Base-by-base conservation (phyloP, 2,888 invertebrate species). In the Malthinus seriepunctatus region DNA sequence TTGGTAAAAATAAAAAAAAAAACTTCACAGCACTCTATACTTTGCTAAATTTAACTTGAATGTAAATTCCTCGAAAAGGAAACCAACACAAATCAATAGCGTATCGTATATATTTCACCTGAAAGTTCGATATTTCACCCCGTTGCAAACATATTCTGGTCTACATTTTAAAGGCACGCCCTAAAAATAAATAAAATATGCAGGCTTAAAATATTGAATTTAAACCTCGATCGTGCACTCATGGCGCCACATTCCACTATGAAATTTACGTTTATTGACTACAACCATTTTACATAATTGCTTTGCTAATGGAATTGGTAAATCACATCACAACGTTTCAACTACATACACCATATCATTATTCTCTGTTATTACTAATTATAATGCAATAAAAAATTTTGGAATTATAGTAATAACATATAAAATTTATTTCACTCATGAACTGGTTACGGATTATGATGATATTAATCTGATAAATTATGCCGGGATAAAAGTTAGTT, bases 251-350 rank as follows among this genome's bases (percentile, higher is more conserved):
- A 54, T 54, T 54, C 54, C 49, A 44, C 50, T 54, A 62, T 58
- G 56, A 64, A 67, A 71, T 70, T 69, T 68, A 71, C 69, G 69
- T 71, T 69, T 69, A 71, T 69, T 69, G 69, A 71, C 68, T 70
- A 63, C 67, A 62, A 67, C 63, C 68, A 69, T 70, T 72, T 72
- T 71, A 68, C 70, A 69, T 71, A 72, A 71, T 71, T 72, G 70
- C 65, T 65, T 60, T 63, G 63, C 67, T 71, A 72, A 72, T 71
- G 70, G 69, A 71, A 70, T 69, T 69, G 69, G 67, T 67, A 67
- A 72, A 71, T 71, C 69, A 67, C 67, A 63, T 54, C 59, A 56
- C 62, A 58, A 58, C 48, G 51, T 48, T 58, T 52, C 12, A 32
- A 32, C 23, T 48, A 34, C 49, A 48, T 32, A 45, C 55, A 23